Conservation (phyloP, 2,797 vertebrate species). For the Potorous gilbertii region DNA sequence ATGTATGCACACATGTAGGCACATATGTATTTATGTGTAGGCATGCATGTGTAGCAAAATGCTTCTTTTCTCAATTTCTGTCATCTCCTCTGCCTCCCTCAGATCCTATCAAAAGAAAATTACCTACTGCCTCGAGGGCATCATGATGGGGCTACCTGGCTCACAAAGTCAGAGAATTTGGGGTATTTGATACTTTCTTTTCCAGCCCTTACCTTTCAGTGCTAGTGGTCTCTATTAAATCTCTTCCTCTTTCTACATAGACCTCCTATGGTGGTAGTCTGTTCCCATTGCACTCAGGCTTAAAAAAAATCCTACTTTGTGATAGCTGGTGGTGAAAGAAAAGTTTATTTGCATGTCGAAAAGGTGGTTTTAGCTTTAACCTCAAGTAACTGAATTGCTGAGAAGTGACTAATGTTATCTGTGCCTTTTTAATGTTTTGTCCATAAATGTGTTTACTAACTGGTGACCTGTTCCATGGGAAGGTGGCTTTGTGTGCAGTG, state of each 20-base stretch:
- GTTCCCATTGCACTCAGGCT: constrained; percentile 22
- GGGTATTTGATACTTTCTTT: not conserved
- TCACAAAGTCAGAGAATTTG: not conserved
- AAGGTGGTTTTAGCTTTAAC: constrained; percentile 35
- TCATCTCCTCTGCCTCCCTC: not conserved
- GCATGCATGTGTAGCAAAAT: not conserved
- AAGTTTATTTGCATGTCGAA: constrained; percentile 24
- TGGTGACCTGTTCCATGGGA: not conserved
- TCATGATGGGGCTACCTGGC: not conserved
- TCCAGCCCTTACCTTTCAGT: constrained; percentile 28
- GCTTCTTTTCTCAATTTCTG: not conserved
- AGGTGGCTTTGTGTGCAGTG: not conserved
- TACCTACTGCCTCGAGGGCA: not conserved
- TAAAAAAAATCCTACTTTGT: constrained; percentile 52
- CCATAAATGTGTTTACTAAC: constrained; percentile 1
- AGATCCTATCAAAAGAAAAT: not conserved
- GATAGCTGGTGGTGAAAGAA: constrained; percentile 38
- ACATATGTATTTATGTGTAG: too few relatives aligned
- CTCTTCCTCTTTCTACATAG: not conserved
- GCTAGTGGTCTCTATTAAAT: not conserved
- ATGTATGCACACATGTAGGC: too few relatives aligned
- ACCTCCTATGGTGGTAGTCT: not conserved
- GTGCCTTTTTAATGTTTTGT: constrained; percentile 25
- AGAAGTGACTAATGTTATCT: constrained; percentile 50
- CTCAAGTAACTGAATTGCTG: constrained; percentile 12